A percentile compares a stretch with the other conserved stretches of the same genome.
These are phyloP conservation scores for Labroides dimidiatus DNA, from an alignment of 2,797 vertebrate species.

Conservation along the genomic window DNA sequence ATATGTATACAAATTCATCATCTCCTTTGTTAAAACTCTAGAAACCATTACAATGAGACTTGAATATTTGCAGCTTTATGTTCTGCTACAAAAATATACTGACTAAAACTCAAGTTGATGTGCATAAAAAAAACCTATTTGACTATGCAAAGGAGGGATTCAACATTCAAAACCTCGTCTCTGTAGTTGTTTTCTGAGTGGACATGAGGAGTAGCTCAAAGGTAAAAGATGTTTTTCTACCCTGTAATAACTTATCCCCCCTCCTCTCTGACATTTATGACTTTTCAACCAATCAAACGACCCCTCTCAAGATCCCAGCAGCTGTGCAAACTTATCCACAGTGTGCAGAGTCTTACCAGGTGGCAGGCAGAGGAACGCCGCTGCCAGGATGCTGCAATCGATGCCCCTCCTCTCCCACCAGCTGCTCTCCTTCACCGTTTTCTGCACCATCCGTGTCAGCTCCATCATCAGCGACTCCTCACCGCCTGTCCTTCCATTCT, in stretches of 20 bases:
- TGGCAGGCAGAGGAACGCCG: slow-evolving; percentile 85
- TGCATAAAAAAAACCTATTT: too few species aligned
- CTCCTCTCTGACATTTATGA: background rate
- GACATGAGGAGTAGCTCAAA: background rate
- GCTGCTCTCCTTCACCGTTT: slow-evolving; percentile 87
- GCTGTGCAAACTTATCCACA: background rate
- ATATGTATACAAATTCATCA: too few species aligned
- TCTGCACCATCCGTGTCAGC: slow-evolving; percentile 87
- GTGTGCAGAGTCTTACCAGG: slow-evolving; percentile 80
- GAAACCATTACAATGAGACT: too few species aligned
- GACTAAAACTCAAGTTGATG: background rate
- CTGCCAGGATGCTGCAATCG: slow-evolving; percentile 87
- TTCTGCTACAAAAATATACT: too few species aligned
- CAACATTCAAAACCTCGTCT: too few species aligned
- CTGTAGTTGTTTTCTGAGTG: too few species aligned
- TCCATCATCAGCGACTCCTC: slow-evolving; percentile 86
- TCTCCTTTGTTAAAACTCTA: too few species aligned
- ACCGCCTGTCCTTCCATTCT: background rate
- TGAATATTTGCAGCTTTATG: too few species aligned
- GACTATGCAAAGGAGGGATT: too few species aligned
- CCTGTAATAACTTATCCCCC: background rate
- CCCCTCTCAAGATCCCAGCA: background rate
- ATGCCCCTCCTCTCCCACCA: slow-evolving; percentile 94
- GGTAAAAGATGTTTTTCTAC: background rate
- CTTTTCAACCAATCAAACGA: background rate